These are phyloP conservation scores for Radopholus similis DNA, from an alignment of 1,140 invertebrate species.

Conservation along the genomic window DNA sequence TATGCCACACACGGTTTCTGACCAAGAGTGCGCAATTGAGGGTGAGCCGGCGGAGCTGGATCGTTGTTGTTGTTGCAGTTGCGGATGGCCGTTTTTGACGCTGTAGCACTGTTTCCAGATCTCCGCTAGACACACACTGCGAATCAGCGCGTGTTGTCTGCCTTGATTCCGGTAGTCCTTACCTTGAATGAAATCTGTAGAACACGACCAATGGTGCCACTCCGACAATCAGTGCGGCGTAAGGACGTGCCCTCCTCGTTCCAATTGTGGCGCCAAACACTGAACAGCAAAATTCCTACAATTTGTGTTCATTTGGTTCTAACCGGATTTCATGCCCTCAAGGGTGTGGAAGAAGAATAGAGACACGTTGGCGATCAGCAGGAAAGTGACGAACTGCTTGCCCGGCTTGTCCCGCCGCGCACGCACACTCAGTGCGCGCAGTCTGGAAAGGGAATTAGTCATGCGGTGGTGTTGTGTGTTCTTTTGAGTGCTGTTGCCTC, in stretches of 20 bases:
- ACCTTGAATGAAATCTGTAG: slow-evolving; percentile 41
- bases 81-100: slow-evolving; percentile 21
- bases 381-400: slow-evolving; percentile 59
- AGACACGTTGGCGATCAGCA: slow-evolving; percentile 57
- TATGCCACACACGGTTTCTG: no score
- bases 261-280: slow-evolving; percentile 41
- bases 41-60: neutral
- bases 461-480: neutral
- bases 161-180: no score
- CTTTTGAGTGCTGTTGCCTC: slow-evolving; percentile 26
- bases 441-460: slow-evolving; percentile 29
- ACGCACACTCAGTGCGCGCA: slow-evolving; percentile 40
- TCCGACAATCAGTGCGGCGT: slow-evolving; percentile 52
- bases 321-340: slow-evolving; percentile 47
- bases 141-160: slow-evolving; percentile 1
- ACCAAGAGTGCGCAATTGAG: no score
- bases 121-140: slow-evolving; percentile 42
- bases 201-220: slow-evolving; percentile 55
- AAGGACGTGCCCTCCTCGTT: slow-evolving; percentile 33
- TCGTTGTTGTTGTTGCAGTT: neutral
- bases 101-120: slow-evolving; percentile 45
- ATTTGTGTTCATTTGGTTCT: neutral
- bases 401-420: slow-evolving; percentile 47
- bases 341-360: slow-evolving; percentile 60
- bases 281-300: neutral